Base-by-base conservation (phyloP, 2,113 vertebrate species). In the Carassius auratus region DNA sequence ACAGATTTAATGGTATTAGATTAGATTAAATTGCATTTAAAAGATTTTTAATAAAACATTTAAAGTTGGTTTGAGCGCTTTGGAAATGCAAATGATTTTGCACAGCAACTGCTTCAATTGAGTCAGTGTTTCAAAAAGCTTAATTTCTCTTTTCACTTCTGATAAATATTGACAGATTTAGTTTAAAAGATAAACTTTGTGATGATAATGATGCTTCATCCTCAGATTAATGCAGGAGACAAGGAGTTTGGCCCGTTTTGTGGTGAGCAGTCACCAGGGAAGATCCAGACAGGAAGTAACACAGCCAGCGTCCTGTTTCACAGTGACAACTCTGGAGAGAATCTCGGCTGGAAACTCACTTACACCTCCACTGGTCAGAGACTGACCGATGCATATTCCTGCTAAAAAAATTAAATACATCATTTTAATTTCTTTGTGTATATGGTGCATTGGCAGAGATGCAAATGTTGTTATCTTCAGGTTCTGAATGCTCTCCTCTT, bases 281-380 rank as follows among this genome's bases (percentile, higher is more conserved):
- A 80, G 62, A 95, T 99, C 85, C 91, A 94, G 86, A 98, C 96
- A 0, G 91, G 94, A 90, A 97, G 92, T 87, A 96, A 95, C 90
- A 89, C 85, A 0, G 85, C 95, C 33, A 93, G 91, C 84, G 92
- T 99, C 57, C 26, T 91, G 13, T 99, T 99, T 90, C 96, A 97
- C 91, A 98, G 96, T 2, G 98, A 99, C 92, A 94, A 95, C 89
- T 98, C 97, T 0, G 98, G 98, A 52, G 97, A 99, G 79, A 98
- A 99, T 87, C 87, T 89, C 0, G 98, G 98, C 89, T 99, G 98
- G 98, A 97, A 91, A 79, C 78, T 99, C 68, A 94, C 90, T 0
- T 99, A 97, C 91, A 95, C 91, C 1, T 94, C 96, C 1, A 86
- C 91, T 87, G 96, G 96, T 97, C 1, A 36, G 26, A 59, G 42